phyloP scores from a whole-genome alignment of 2,113 vertebrate genomes.

The Rhynchomys soricoides region DNA sequence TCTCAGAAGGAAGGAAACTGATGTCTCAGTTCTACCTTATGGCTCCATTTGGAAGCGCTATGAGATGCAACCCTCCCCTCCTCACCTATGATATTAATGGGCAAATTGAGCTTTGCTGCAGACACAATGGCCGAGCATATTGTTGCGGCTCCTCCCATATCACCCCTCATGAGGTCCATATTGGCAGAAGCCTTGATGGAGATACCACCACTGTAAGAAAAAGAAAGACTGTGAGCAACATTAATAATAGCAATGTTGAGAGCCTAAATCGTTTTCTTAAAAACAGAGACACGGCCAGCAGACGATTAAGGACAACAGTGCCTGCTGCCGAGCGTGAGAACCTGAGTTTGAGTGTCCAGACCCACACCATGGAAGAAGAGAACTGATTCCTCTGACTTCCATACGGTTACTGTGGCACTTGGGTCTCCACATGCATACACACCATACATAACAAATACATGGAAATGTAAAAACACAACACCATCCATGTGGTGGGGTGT shows the following conservation, averaged over 20 bases:
- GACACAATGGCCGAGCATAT: constrained; percentile 95
- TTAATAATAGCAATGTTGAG: background rate
- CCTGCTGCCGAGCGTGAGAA: background rate
- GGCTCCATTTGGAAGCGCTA: background rate
- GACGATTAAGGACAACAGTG: too few relatives aligned
- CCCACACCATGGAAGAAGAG: background rate
- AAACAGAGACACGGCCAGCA: background rate
- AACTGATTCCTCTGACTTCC: background rate
- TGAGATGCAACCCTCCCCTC: rapidly evolving
- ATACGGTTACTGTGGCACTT: background rate
- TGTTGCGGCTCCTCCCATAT: constrained; percentile 98
- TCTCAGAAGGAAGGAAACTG: background rate
- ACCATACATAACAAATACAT: background rate
- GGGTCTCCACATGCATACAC: background rate
- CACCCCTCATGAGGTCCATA: constrained; percentile 98
- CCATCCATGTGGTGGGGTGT: background rate
- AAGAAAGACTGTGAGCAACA: rapidly evolving
- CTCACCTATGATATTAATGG: constrained; percentile 94
- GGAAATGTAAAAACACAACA: background rate
- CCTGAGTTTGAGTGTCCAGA: too few relatives aligned
- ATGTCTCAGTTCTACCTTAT: rapidly evolving
- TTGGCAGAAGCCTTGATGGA: constrained; percentile 94
- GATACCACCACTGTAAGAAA: constrained; percentile 93
- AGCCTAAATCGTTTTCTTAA: background rate
- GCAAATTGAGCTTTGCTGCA: constrained; percentile 92